Evolutionary conservation across 2,888 invertebrate species (phyloP).

Genomic region (Tyria jacobaeae): DNA sequence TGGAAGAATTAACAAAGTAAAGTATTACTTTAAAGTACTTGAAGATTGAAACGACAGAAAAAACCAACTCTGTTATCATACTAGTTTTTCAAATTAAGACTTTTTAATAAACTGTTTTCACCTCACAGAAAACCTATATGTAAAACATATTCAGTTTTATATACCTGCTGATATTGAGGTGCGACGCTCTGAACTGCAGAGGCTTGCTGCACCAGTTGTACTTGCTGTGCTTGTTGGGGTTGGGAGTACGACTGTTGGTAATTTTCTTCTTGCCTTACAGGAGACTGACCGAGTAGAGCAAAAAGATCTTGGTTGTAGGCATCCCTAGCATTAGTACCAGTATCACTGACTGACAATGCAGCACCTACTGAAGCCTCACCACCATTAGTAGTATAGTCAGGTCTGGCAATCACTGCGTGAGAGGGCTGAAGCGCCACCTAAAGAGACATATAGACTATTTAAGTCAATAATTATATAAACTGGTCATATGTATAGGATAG

Average conservation of each 20-base stretch:
- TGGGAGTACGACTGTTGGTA: slow-evolving; percentile 60
- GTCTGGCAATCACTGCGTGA: slow-evolving; percentile 79
- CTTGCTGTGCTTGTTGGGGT: slow-evolving; percentile 63
- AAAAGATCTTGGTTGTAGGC: slow-evolving; percentile 72
- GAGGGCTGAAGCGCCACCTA: slow-evolving; percentile 77
- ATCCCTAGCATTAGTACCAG: slow-evolving; percentile 60
- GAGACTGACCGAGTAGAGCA: slow-evolving; percentile 68
- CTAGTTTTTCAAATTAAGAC: too few relatives aligned
- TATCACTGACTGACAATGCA: slow-evolving; percentile 78
- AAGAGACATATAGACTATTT: slow-evolving; percentile 22
- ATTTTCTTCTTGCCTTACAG: slow-evolving; percentile 66
- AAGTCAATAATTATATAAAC: background rate
- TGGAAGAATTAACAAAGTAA: background rate
- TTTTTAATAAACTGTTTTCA: too few relatives aligned
- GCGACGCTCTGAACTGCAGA: slow-evolving; percentile 62
- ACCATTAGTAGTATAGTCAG: slow-evolving; percentile 73
- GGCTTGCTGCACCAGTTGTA: slow-evolving; percentile 68
- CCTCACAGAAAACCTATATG: too few relatives aligned
- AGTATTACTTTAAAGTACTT: too few relatives aligned
- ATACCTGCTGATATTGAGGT: slow-evolving; percentile 71
- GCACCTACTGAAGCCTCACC: slow-evolving; percentile 83
- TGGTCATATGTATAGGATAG: background rate
- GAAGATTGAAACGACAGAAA: too few relatives aligned
- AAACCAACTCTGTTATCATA: too few relatives aligned
- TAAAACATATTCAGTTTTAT: background rate